These are phyloP conservation scores for Puffinus mauretanicus DNA, from an alignment of 2,113 vertebrate species.

Conservation along the genomic window DNA sequence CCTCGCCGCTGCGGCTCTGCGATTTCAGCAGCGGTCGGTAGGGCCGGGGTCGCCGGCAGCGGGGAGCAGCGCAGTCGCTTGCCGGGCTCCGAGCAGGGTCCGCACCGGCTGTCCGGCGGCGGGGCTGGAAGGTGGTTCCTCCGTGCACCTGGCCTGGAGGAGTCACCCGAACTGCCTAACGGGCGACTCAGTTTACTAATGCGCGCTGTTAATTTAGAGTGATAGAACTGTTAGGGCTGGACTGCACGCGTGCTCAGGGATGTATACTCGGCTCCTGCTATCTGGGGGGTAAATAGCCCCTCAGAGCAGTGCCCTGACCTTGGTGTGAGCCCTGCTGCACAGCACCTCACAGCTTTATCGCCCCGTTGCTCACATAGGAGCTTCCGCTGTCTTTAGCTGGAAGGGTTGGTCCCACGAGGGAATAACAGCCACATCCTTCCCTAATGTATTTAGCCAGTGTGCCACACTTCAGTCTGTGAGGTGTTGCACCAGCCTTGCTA, in stretches of 20 bases:
- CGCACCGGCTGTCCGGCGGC: not conserved
- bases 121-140: not conserved
- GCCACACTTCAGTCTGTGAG: not conserved
- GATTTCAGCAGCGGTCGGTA: not conserved
- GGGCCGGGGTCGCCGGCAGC: not conserved
- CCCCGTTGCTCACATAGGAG: fast-evolving
- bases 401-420: not conserved
- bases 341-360: fast-evolving
- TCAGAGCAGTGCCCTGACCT: not conserved
- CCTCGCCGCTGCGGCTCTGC: not conserved
- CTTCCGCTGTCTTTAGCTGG: not conserved
- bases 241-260: fast-evolving
- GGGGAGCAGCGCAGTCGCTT: not conserved
- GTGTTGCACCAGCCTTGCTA: not conserved
- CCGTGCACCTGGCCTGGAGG: not conserved
- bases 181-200: not conserved
- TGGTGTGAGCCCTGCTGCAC: not conserved
- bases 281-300: fast-evolving
- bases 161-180: not conserved
- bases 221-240: not conserved
- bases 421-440: not conserved
- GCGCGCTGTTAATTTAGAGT: fast-evolving
- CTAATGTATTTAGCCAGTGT: not conserved
- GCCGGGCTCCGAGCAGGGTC: not conserved
- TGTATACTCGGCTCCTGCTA: not conserved